These are phyloP conservation scores for Megaptera novaeangliae DNA, from an alignment of 2,113 vertebrate genomes.

Conservation along the genomic window DNA sequence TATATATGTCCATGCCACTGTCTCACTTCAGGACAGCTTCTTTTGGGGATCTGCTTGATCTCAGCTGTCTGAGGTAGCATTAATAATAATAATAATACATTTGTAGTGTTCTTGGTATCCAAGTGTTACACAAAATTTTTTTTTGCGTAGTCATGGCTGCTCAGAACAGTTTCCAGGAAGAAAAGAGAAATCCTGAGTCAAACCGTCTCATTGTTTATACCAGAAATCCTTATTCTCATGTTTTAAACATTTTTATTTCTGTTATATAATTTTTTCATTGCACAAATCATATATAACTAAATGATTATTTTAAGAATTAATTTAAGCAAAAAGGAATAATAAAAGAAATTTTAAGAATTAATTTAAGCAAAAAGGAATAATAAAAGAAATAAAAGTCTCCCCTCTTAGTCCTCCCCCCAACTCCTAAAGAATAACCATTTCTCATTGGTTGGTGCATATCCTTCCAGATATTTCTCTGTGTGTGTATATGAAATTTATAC, in stretches of 20 bases:
- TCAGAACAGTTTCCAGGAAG: not conserved
- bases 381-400: not conserved
- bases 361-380: not conserved
- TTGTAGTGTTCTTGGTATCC: not conserved
- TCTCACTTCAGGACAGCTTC: not conserved
- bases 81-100: not conserved
- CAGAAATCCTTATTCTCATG: not conserved
- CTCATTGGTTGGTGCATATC: not conserved
- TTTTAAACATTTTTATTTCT: not conserved
- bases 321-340: not conserved
- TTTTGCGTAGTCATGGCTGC: not conserved
- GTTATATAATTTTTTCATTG: not conserved
- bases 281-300: not conserved
- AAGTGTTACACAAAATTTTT: not conserved
- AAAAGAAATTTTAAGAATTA: not conserved
- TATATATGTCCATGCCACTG: too few relatives aligned
- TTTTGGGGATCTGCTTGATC: not conserved
- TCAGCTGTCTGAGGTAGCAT: not conserved
- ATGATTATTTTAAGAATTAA: not conserved
- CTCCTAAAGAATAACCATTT: not conserved
- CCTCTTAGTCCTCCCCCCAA: not conserved
- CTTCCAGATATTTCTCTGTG: not conserved
- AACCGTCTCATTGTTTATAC: not conserved
- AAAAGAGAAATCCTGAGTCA: not conserved
- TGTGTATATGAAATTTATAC: not conserved